Conservation (phyloP, 2,113 vertebrate genomes). For the Eptatretus burgeri region DNA sequence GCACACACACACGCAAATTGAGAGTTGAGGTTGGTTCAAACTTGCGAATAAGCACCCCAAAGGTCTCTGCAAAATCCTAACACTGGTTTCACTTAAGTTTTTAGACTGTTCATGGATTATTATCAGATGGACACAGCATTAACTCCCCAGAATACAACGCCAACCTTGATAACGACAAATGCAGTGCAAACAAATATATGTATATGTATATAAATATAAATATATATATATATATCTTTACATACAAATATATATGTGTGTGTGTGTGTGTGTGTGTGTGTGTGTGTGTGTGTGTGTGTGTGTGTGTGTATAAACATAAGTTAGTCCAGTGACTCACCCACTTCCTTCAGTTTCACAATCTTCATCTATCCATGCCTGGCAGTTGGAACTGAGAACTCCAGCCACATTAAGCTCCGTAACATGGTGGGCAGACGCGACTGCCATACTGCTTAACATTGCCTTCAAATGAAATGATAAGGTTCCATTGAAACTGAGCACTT, state of each 20-base stretch:
- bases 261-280: background rate
- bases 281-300: background rate
- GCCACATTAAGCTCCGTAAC: slow-evolving; percentile 89
- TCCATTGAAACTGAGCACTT: slow-evolving; percentile 10
- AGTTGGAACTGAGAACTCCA: slow-evolving; percentile 46
- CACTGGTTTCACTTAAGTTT: no score
- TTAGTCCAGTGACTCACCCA: slow-evolving; percentile 25
- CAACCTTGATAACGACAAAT: no score
- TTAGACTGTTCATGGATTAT: no score
- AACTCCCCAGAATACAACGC: no score
- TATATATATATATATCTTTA: background rate
- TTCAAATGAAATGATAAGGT: slow-evolving; percentile 14
- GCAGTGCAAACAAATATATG: slow-evolving; percentile 5
- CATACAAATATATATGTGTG: background rate
- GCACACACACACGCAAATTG: no score
- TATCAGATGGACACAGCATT: no score
- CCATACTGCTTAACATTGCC: slow-evolving; percentile 72
- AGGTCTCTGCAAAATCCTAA: no score
- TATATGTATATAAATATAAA: background rate
- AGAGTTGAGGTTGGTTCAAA: no score
- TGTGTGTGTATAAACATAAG: background rate
- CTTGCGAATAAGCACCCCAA: no score
- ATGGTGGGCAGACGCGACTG: slow-evolving; percentile 82
- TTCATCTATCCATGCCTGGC: slow-evolving; percentile 86
- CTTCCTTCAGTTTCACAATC: slow-evolving; percentile 81